A percentile compares a stretch with the other conserved stretches of the same genome.
These are phyloP conservation scores for Hesperophylax magnus DNA, from an alignment of 1,140 invertebrate species.

Conservation along the genomic window DNA sequence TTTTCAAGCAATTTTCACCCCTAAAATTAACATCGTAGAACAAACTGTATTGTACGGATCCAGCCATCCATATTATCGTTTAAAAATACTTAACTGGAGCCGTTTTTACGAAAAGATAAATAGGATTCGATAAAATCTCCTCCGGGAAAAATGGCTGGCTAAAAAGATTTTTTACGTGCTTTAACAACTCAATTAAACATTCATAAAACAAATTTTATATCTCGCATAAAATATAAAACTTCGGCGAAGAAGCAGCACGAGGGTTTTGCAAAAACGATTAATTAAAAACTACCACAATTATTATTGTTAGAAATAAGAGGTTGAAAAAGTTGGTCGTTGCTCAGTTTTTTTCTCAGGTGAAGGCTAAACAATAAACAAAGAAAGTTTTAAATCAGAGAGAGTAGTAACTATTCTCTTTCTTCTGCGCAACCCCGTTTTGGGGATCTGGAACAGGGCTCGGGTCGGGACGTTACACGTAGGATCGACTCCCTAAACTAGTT, in stretches of 20 bases:
- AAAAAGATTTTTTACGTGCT: background rate
- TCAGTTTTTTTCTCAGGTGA: constrained; percentile 12
- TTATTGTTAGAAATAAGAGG: background rate
- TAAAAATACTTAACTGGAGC: no score
- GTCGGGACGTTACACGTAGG: background rate
- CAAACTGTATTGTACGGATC: no score
- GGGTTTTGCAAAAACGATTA: background rate
- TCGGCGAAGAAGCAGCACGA: no score
- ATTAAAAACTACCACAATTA: constrained; percentile 24
- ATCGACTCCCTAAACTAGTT: no score
- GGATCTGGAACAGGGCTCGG: constrained; percentile 5
- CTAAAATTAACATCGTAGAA: no score
- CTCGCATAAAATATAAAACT: no score
- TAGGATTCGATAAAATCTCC: background rate
- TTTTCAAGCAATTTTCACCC: no score
- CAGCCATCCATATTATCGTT: no score
- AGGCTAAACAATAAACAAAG: constrained; percentile 31
- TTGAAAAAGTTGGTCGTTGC: constrained; percentile 2
- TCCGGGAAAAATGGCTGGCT: background rate
- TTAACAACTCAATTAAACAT: no score
- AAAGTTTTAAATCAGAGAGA: constrained; percentile 25
- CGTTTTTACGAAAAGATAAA: no score
- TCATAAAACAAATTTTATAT: no score
- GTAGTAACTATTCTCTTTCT: no score
- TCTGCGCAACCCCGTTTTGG: constrained; percentile 2